phyloP scores from a whole-genome alignment of 2,888 invertebrate genomes.

The Rutpela maculata region DNA sequence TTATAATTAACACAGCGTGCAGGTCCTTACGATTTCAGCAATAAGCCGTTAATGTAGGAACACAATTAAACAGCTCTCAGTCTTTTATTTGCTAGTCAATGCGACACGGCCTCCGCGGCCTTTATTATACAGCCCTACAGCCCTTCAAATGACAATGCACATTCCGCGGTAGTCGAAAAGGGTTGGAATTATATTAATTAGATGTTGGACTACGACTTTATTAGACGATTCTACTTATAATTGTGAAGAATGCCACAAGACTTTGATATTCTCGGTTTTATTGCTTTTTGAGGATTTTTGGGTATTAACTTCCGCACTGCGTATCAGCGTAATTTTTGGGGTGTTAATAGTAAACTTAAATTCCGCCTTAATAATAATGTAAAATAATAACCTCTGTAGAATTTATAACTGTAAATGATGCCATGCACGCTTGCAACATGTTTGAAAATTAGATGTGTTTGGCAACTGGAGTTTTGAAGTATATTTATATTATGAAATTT shows the following conservation, averaged over 20 bases:
- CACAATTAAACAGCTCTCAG: conserved; percentile 67
- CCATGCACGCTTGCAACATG: too few species aligned
- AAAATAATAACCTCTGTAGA: too few species aligned
- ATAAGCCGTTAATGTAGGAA: conserved; percentile 64
- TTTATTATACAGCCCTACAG: conserved; percentile 53
- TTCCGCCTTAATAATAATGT: too few species aligned
- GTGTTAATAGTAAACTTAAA: neutral
- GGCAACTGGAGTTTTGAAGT: too few species aligned
- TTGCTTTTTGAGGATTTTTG: conserved; percentile 10
- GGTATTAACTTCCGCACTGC: neutral
- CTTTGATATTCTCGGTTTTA: conserved; percentile 29
- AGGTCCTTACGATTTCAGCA: conserved; percentile 58
- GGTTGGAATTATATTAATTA: conserved; percentile 70
- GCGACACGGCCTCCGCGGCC: conserved; percentile 50
- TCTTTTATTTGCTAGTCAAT: conserved; percentile 64
- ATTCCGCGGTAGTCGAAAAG: conserved; percentile 64
- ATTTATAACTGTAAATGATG: too few species aligned
- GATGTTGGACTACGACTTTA: conserved; percentile 68
- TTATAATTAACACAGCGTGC: conserved; percentile 62
- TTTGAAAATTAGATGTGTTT: neutral
- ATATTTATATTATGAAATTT: too few species aligned
- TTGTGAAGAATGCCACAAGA: conserved; percentile 24
- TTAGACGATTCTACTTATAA: conserved; percentile 58
- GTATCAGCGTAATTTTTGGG: neutral
- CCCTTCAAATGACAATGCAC: conserved; percentile 67